Conservation (phyloP, 2,888 invertebrate species). For the Drosophila algonquin region DNA sequence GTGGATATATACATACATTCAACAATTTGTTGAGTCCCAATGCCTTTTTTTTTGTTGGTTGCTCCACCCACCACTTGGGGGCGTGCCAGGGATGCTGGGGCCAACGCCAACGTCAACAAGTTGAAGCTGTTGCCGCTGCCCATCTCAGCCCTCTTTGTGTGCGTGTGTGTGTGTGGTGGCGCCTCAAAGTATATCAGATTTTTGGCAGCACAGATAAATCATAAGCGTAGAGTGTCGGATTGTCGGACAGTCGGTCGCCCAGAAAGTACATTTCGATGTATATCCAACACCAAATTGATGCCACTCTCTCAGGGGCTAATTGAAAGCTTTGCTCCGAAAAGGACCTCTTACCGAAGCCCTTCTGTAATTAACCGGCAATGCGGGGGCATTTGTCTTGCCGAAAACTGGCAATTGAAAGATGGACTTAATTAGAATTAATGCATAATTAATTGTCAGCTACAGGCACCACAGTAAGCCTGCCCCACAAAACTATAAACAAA, state of each 20-base stretch:
- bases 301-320: constrained; percentile 45
- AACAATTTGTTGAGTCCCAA: constrained; percentile 79
- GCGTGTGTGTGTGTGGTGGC: constrained; percentile 33
- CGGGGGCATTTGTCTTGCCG: constrained; percentile 17
- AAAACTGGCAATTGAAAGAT: constrained; percentile 34
- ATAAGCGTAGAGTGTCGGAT: constrained; percentile 63
- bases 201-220: constrained; percentile 60
- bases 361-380: constrained; percentile 50
- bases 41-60: constrained; percentile 52
- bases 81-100: constrained; percentile 43
- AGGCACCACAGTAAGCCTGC: not conserved
- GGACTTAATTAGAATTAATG: constrained; percentile 69
- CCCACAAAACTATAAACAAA: constrained; percentile 15
- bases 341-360: not conserved
- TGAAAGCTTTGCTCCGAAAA: constrained; percentile 52
- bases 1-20: constrained; percentile 57
- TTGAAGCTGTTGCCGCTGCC: constrained; percentile 74
- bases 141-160: constrained; percentile 52
- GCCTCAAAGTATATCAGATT: constrained; percentile 66
- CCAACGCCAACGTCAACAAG: constrained; percentile 73
- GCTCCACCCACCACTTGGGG: constrained; percentile 66
- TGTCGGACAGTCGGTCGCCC: constrained; percentile 34
- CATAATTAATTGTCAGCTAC: constrained; percentile 69
- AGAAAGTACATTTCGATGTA: constrained; percentile 40
- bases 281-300: constrained; percentile 19